Conservation (phyloP, 2,888 invertebrate species). For the Magallana nippona region DNA sequence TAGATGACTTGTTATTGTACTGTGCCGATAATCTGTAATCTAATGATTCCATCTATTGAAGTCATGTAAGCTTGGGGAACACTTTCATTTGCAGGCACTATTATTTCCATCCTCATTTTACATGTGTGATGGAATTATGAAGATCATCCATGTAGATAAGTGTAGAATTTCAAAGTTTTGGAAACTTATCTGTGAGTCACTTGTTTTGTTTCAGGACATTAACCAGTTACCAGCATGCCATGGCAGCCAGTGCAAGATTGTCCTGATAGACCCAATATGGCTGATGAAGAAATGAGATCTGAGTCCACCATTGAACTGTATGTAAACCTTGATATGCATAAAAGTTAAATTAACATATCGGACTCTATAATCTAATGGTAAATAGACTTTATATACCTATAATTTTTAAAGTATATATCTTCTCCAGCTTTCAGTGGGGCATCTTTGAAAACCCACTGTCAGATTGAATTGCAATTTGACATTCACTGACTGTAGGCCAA, state of each 20-base stretch:
- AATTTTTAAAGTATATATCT: too few relatives aligned
- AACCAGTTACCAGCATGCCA: neutral
- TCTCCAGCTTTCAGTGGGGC: too few relatives aligned
- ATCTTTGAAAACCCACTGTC: too few relatives aligned
- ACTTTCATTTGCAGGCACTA: slow-evolving; percentile 17
- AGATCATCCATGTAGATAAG: neutral
- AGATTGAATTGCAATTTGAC: too few relatives aligned
- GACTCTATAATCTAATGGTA: too few relatives aligned
- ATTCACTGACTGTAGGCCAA: too few relatives aligned
- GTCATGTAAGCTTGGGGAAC: neutral
- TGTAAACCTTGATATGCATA: neutral
- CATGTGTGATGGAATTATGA: neutral
- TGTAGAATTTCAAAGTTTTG: slow-evolving; percentile 7
- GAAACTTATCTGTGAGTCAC: neutral
- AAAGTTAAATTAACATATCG: neutral
- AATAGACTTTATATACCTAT: too few relatives aligned
- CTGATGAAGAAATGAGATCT: slow-evolving; percentile 15
- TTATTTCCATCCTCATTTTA: neutral
- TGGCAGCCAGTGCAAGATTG: neutral
- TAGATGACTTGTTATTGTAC: neutral
- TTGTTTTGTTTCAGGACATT: neutral
- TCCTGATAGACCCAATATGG: neutral
- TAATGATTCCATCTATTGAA: neutral
- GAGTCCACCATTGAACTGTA: slow-evolving; percentile 28
- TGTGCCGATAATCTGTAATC: neutral